A percentile compares a stretch with the other conserved stretches of the same genome.
Evolutionary conservation across 2,888 invertebrate genomes (phyloP).

Genomic region (Scaeva pyrastri): DNA sequence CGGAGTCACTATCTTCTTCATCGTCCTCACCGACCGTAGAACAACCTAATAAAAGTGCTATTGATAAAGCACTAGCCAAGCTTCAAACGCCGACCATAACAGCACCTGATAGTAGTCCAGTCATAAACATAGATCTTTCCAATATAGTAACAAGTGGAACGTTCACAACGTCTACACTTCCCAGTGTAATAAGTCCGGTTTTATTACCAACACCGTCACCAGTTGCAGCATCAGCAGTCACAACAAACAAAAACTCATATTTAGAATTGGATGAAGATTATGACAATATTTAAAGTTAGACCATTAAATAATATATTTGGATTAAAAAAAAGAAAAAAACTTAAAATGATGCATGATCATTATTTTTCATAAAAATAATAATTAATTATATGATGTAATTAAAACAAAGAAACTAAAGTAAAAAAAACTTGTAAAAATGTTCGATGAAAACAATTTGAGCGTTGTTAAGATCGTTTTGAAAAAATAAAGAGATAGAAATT

Average conservation of each 20-base stretch:
- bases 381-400: slow-evolving; percentile 34
- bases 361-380: slow-evolving; percentile 51
- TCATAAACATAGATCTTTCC: slow-evolving; percentile 83
- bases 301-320: not conserved
- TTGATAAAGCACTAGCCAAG: slow-evolving; percentile 37
- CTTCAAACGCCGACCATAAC: slow-evolving; percentile 68
- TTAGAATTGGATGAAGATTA: slow-evolving; percentile 84
- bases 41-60: slow-evolving; percentile 37
- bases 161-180: slow-evolving; percentile 45
- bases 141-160: slow-evolving; percentile 80
- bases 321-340: slow-evolving; percentile 17
- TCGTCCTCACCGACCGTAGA: slow-evolving; percentile 61
- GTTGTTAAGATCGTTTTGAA: slow-evolving; percentile 48
- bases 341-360: slow-evolving; percentile 44
- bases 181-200: slow-evolving; percentile 48
- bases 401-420: slow-evolving; percentile 29
- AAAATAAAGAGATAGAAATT: slow-evolving; percentile 40
- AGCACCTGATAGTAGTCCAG: slow-evolving; percentile 79
- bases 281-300: slow-evolving; percentile 82
- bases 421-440: slow-evolving; percentile 32
- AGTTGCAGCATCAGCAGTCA: slow-evolving; percentile 22
- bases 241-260: slow-evolving; percentile 77
- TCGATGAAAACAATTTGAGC: slow-evolving; percentile 8
- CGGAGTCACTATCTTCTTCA: slow-evolving; percentile 65
- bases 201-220: slow-evolving; percentile 46